A percentile compares a stretch with the other conserved stretches of the same genome.
Conservation (phyloP, 2,113 vertebrate species). For the Lathamus discolor region DNA sequence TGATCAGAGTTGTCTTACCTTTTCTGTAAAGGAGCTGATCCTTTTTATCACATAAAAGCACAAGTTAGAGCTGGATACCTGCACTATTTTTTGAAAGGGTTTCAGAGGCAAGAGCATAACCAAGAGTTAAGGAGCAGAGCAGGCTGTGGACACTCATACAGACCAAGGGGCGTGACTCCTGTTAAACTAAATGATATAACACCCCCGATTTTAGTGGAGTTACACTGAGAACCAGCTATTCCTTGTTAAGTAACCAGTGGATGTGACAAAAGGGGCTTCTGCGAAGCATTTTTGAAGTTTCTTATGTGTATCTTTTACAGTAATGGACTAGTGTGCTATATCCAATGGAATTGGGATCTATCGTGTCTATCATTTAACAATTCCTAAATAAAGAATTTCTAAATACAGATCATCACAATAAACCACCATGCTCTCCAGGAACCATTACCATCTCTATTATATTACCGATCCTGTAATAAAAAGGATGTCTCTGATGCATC, state of each 20-base stretch:
- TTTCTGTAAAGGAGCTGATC: not conserved
- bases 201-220: not conserved
- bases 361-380: not conserved
- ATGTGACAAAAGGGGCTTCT: not conserved
- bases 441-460: not conserved
- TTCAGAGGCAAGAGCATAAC: not conserved
- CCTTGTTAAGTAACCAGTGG: not conserved
- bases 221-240: not conserved
- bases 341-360: not conserved
- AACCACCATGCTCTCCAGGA: not conserved
- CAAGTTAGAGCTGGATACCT: not conserved
- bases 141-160: not conserved
- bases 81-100: not conserved
- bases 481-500: not conserved
- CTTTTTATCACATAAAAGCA: not conserved
- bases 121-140: not conserved
- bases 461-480: not conserved
- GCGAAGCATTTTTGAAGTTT: not conserved
- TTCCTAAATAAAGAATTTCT: constrained; percentile 5
- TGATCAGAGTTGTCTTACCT: not conserved
- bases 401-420: not conserved
- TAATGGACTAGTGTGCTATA: not conserved
- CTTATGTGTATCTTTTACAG: not conserved
- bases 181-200: not conserved
- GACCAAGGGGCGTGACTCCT: not conserved